Percentiles rank a stretch among this genome's conserved stretches.
Evolutionary conservation across 1,140 invertebrate genomes (phyloP).

Genomic region (Drosophila parabipectinata): DNA sequence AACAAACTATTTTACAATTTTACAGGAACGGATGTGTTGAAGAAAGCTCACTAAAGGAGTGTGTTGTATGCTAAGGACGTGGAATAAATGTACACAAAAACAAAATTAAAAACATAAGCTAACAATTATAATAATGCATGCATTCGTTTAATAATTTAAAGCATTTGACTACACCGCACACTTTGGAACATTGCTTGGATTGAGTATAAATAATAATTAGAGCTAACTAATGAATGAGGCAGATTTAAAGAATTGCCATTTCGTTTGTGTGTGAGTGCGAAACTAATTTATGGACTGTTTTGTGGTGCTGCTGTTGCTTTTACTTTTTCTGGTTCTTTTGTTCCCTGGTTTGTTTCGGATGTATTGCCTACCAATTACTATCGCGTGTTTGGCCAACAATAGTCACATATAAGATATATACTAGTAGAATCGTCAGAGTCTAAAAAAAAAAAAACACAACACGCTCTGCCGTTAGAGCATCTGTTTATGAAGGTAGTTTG

Average conservation of each 20-base stretch:
- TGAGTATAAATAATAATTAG: conserved; percentile 71
- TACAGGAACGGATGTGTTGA: conserved; percentile 59
- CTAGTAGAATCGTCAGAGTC: conserved; percentile 77
- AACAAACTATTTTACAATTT: conserved; percentile 82
- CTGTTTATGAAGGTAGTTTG: conserved; percentile 62
- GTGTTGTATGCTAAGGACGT: conserved; percentile 61
- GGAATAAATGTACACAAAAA: conserved; percentile 62
- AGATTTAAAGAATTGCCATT: conserved; percentile 65
- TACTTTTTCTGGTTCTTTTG: conserved; percentile 46
- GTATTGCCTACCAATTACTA: conserved; percentile 45
- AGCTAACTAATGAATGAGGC: conserved; percentile 74
- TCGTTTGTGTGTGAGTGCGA: conserved; percentile 32
- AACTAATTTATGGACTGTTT: conserved; percentile 62
- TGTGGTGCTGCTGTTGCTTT: conserved; percentile 32
- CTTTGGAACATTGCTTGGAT: conserved; percentile 62
- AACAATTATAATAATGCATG: conserved; percentile 47
- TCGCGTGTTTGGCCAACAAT: conserved; percentile 45
- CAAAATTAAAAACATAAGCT: conserved; percentile 35
- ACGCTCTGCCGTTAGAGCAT: conserved; percentile 22
- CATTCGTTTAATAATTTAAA: conserved; percentile 37
- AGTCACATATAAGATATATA: conserved; percentile 43
- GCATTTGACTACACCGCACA: conserved; percentile 56
- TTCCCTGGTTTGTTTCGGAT: conserved; percentile 62
- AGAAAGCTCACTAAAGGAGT: conserved; percentile 40
- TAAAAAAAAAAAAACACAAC: conserved; percentile 55